phyloP scores from a whole-genome alignment of 2,113 vertebrate genomes.

The Thunnus thynnus region DNA sequence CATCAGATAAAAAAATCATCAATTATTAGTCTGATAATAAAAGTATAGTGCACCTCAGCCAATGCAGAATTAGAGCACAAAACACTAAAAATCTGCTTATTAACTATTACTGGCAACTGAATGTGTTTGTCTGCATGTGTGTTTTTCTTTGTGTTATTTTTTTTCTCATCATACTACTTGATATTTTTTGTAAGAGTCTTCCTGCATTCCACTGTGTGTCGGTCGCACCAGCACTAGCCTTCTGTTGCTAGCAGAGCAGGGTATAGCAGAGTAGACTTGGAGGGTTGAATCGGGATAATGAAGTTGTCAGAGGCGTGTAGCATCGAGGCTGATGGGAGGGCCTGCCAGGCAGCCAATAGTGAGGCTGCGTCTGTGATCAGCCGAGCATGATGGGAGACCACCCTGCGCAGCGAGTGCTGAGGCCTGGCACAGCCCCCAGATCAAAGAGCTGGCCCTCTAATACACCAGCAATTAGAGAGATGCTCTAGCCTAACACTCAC shows the following conservation, averaged over 20 bases:
- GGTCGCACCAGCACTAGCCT: slow-evolving; percentile 52
- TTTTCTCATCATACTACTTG: not conserved
- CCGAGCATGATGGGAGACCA: slow-evolving; percentile 93
- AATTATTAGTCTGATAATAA: slow-evolving; percentile 94
- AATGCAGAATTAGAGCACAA: slow-evolving; percentile 82
- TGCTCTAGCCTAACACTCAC: slow-evolving; percentile 48
- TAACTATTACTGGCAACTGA: not conserved
- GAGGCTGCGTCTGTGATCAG: slow-evolving; percentile 85
- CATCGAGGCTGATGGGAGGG: slow-evolving; percentile 89
- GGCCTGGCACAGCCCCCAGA: slow-evolving; percentile 82
- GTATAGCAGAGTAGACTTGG: slow-evolving; percentile 57
- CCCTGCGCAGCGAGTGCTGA: slow-evolving; percentile 87
- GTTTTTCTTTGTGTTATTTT: not conserved
- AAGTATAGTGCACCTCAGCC: slow-evolving; percentile 89
- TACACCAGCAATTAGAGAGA: slow-evolving; percentile 83
- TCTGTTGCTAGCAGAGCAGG: slow-evolving; percentile 57
- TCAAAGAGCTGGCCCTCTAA: slow-evolving; percentile 88
- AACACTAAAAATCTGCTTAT: slow-evolving; percentile 4
- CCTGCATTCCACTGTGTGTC: slow-evolving; percentile 27
- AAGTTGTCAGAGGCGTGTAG: slow-evolving; percentile 94
- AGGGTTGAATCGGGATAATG: slow-evolving; percentile 87
- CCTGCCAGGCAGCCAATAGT: slow-evolving; percentile 88
- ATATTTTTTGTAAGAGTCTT: not conserved
- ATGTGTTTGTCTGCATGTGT: not conserved
- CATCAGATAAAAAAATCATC: slow-evolving; percentile 94